phyloP scores from a whole-genome alignment of 2,888 invertebrate species.

The Heliconius cydno region DNA sequence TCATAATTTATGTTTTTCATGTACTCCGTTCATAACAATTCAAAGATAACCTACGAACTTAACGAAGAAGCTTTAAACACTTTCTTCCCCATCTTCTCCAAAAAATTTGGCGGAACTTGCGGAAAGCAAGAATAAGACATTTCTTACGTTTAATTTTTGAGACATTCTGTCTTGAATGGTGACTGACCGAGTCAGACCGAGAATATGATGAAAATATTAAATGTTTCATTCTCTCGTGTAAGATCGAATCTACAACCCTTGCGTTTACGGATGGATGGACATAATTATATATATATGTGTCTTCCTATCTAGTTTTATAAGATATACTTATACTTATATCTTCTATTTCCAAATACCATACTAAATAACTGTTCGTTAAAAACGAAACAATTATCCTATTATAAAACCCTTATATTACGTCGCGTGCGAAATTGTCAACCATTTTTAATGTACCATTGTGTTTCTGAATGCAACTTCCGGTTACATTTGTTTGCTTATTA shows the following conservation, averaged over 20 bases:
- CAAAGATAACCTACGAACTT: too few species aligned
- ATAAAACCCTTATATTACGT: conserved; percentile 6
- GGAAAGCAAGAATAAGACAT: too few species aligned
- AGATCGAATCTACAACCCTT: too few species aligned
- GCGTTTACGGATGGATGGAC: too few species aligned
- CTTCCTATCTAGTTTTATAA: neutral
- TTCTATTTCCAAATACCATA: neutral
- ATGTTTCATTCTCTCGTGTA: too few species aligned
- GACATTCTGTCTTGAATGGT: too few species aligned
- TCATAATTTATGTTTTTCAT: too few species aligned
- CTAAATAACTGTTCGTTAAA: neutral
- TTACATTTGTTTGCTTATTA: conserved; percentile 35
- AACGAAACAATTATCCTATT: conserved; percentile 15
- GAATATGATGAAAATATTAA: too few species aligned
- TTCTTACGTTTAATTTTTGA: too few species aligned
- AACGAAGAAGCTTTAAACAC: neutral
- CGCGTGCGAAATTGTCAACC: conserved; percentile 35
- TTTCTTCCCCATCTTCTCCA: neutral
- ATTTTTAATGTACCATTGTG: conserved; percentile 45
- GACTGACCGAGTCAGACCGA: too few species aligned
- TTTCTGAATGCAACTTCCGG: conserved; percentile 43
- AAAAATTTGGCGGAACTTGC: too few species aligned
- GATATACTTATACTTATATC: neutral
- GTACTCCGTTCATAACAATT: too few species aligned
- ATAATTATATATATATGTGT: neutral